Percentiles rank a stretch among this genome's conserved stretches.
Conservation (phyloP, 23 tunicate genomes). For the Ciona savignyi region DNA sequence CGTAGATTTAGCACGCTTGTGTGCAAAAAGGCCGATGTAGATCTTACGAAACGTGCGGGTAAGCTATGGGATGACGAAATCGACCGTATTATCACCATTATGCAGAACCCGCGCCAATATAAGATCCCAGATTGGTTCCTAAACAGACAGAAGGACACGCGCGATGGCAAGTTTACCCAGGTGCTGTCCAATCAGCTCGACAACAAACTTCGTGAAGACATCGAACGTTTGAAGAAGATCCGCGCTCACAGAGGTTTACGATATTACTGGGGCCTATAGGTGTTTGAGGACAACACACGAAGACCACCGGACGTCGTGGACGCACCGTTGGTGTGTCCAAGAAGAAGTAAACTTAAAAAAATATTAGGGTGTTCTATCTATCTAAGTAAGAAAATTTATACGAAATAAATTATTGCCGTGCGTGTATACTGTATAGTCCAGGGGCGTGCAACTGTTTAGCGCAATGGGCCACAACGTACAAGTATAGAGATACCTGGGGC, state of each 20-base stretch:
- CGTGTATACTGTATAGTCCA: too few relatives aligned
- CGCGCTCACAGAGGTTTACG: constrained; percentile 79
- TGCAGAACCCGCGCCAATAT: constrained; percentile 76
- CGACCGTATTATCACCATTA: constrained; percentile 53
- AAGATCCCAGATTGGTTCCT: constrained; percentile 76
- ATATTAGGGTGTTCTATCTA: too few relatives aligned
- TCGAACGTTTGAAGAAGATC: constrained; percentile 66
- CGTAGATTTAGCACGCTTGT: constrained; percentile 42
- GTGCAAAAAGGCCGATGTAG: constrained; percentile 77
- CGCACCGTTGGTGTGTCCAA: constrained; percentile 99
- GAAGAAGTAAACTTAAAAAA: constrained; percentile 73
- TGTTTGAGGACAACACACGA: constrained; percentile 80
- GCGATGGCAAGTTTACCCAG: constrained; percentile 55
- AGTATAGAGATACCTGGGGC: too few relatives aligned
- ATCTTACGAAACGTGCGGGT: constrained; percentile 67
- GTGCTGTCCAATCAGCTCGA: constrained; percentile 65
- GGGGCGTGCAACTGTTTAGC: too few relatives aligned
- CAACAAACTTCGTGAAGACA: constrained; percentile 73
- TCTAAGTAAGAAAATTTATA: too few relatives aligned
- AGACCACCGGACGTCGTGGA: constrained; percentile 99
- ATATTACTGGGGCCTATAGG: constrained; percentile 74
- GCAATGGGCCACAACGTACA: too few relatives aligned
- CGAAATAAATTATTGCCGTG: too few relatives aligned
- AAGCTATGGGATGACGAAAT: constrained; percentile 64
- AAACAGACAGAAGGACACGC: constrained; percentile 57